Conservation (phyloP, 2,797 vertebrate genomes). For the Setipinna tenuifilis region DNA sequence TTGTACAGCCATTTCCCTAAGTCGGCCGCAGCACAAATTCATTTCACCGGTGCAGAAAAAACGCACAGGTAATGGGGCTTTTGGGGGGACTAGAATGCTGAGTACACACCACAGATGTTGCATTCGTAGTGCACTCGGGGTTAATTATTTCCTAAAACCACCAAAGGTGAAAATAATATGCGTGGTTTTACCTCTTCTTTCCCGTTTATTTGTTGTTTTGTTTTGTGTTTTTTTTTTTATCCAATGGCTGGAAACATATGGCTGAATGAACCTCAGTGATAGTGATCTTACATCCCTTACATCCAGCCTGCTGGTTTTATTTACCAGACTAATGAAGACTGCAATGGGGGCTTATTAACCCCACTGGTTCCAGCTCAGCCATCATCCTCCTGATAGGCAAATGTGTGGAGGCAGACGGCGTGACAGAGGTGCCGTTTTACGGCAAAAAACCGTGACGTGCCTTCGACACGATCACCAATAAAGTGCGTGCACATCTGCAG, state of each 20-base stretch:
- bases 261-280: constrained; percentile 67
- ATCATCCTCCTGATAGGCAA: background rate
- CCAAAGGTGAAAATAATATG: constrained; percentile 49
- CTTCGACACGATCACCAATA: background rate
- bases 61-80: constrained; percentile 14
- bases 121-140: constrained; percentile 55
- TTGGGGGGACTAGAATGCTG: background rate
- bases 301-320: constrained; percentile 66
- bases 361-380: background rate
- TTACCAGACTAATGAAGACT: constrained; percentile 68
- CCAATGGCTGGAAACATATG: constrained; percentile 55
- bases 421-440: background rate
- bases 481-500: background rate
- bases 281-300: constrained; percentile 67
- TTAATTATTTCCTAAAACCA: constrained; percentile 72
- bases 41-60: background rate
- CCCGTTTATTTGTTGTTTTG: constrained; percentile 24
- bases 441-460: background rate
- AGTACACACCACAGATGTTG: constrained; percentile 54
- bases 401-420: background rate
- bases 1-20: constrained; percentile 23
- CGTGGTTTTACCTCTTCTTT: background rate
- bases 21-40: background rate
- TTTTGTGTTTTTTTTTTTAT: constrained; percentile 44
- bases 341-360: constrained; percentile 52